Percentiles rank a stretch among this genome's conserved stretches.
These are phyloP conservation scores for Pocillopora grandis DNA, from an alignment of 92 coral and sea anemone species.

Conservation along the genomic window DNA sequence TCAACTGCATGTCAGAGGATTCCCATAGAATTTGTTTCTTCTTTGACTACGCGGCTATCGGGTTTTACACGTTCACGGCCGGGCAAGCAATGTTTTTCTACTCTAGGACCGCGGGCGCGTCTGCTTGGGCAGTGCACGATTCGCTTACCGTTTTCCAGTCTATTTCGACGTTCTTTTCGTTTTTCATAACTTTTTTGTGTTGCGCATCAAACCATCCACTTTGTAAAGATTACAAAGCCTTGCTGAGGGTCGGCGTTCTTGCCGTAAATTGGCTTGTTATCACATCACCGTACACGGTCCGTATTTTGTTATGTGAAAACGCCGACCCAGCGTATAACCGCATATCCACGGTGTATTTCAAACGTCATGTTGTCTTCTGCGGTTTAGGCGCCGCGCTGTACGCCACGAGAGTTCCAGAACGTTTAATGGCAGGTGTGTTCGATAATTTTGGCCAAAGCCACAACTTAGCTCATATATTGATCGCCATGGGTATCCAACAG, in stretches of 20 bases:
- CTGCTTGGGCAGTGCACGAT: constrained; percentile 47
- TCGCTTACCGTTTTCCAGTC: constrained; percentile 62
- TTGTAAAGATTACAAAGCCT: constrained; percentile 69
- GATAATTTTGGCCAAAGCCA: constrained; percentile 93
- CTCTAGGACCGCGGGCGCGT: constrained; percentile 75
- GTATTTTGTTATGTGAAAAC: constrained; percentile 59
- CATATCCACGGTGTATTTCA: constrained; percentile 68
- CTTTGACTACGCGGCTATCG: constrained; percentile 96
- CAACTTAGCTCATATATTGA: constrained; percentile 85
- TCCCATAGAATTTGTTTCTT: constrained; percentile 86
- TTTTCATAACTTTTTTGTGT: constrained; percentile 69
- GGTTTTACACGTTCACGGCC: constrained; percentile 89
- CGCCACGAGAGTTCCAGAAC: constrained; percentile 83
- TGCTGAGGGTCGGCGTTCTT: constrained; percentile 72
- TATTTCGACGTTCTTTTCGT: constrained; percentile 62
- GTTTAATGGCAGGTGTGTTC: constrained; percentile 80
- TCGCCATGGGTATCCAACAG: constrained; percentile 88
- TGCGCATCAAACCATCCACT: constrained; percentile 87
- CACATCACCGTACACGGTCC: constrained; percentile 78
- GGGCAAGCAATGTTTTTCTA: constrained; percentile 91
- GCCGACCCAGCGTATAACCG: constrained; percentile 60
- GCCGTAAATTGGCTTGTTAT: constrained; percentile 72
- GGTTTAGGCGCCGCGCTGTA: constrained; percentile 79
- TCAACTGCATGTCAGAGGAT: constrained; percentile 85
- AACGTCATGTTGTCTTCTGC: constrained; percentile 82